phyloP scores from a whole-genome alignment of 2,113 vertebrate genomes.

The Forbesichthys agassizii region DNA sequence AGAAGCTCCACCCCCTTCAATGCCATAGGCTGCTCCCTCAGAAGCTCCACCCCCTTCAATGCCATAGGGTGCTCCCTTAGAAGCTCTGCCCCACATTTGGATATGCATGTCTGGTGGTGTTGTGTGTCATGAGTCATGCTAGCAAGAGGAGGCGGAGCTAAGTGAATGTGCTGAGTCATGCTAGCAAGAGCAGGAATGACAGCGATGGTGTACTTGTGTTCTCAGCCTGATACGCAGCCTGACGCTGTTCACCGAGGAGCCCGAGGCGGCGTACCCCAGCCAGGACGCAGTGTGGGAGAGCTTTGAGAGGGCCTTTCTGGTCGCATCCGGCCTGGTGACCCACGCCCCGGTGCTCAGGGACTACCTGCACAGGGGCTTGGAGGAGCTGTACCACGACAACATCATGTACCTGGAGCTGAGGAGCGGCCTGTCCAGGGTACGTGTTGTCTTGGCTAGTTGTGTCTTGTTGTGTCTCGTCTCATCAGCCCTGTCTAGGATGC shows the following conservation, averaged over 20 bases:
- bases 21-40: too few relatives aligned
- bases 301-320: conserved; percentile 82
- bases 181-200: neutral
- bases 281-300: conserved; percentile 81
- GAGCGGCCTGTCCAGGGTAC: conserved; percentile 79
- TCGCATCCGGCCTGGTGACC: conserved; percentile 78
- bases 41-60: too few relatives aligned
- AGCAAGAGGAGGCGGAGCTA: too few relatives aligned
- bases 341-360: conserved; percentile 87
- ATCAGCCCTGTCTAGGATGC: too few relatives aligned
- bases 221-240: conserved; percentile 84
- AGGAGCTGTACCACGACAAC: conserved; percentile 84
- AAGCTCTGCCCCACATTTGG: too few relatives aligned
- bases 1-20: too few relatives aligned
- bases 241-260: conserved; percentile 83
- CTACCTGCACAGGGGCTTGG: conserved; percentile 81
- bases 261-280: conserved; percentile 78
- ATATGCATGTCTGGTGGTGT: too few relatives aligned
- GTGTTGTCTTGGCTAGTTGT: conserved; percentile 14
- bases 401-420: conserved; percentile 87
- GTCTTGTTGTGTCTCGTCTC: too few relatives aligned
- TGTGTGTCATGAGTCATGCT: too few relatives aligned
- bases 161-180: too few relatives aligned
- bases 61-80: too few relatives aligned
- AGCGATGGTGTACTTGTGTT: conserved; percentile 12